Percentiles rank a stretch among this genome's conserved stretches.
These are phyloP conservation scores for Apis dorsata DNA, from an alignment of 1,140 invertebrate genomes.

Conservation along the genomic window DNA sequence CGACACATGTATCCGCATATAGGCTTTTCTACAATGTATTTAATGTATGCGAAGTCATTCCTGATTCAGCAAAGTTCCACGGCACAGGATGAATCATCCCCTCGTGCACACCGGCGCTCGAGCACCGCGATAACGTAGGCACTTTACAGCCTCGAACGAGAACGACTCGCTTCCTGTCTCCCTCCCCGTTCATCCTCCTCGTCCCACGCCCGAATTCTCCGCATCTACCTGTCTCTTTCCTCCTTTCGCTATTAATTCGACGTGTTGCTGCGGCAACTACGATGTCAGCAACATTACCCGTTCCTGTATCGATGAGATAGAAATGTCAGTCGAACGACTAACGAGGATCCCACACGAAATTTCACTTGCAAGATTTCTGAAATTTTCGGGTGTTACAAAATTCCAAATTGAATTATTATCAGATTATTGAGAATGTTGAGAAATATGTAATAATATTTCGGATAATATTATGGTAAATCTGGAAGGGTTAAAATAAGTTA, in stretches of 20 bases:
- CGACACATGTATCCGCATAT: neutral
- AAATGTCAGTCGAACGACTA: slow-evolving; percentile 22
- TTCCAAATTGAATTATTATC: too few relatives aligned
- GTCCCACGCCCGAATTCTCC: too few relatives aligned
- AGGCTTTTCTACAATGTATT: slow-evolving; percentile 34
- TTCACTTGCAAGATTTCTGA: neutral
- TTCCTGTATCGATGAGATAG: slow-evolving; percentile 29
- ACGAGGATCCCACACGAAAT: slow-evolving; percentile 18
- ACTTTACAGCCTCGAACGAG: slow-evolving; percentile 42
- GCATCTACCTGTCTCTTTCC: neutral
- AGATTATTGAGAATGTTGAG: too few relatives aligned
- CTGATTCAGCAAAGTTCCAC: slow-evolving; percentile 34
- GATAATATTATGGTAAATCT: too few relatives aligned
- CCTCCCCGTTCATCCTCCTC: neutral
- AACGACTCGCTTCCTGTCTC: slow-evolving; percentile 11
- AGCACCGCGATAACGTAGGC: slow-evolving; percentile 34
- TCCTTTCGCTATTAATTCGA: slow-evolving; percentile 27
- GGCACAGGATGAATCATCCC: slow-evolving; percentile 26
- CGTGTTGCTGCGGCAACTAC: slow-evolving; percentile 39
- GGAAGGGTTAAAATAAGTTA: too few relatives aligned
- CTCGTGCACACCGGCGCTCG: slow-evolving; percentile 33
- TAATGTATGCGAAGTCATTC: slow-evolving; percentile 43
- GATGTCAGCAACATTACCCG: slow-evolving; percentile 39
- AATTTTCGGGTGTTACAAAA: too few relatives aligned
- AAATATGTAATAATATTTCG: too few relatives aligned